A percentile compares a stretch with the other conserved stretches of the same genome.
phyloP scores from a whole-genome alignment of 2,113 vertebrate species.

The Brachyhypopomus gauderio region DNA sequence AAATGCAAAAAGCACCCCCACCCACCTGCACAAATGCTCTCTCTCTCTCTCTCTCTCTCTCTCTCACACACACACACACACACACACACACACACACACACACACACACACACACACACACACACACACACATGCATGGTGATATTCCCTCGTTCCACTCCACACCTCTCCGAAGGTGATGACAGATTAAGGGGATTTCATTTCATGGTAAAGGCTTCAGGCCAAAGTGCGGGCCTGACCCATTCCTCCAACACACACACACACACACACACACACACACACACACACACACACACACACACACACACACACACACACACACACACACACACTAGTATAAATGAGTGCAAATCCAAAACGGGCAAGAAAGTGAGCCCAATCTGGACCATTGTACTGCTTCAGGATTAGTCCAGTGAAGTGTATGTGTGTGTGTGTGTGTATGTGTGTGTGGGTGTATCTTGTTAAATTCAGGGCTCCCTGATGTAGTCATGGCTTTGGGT shows the following conservation, averaged over 20 bases:
- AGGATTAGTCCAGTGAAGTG: neutral
- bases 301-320: conserved; percentile 37
- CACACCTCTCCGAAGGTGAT: conserved; percentile 52
- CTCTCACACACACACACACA: neutral
- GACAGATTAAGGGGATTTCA: conserved; percentile 57
- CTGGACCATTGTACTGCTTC: too few species aligned
- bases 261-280: too few species aligned
- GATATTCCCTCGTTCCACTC: conserved; percentile 51
- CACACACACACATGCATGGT: conserved; percentile 19
- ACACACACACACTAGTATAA: conserved; percentile 43
- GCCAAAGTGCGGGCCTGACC: conserved; percentile 47
- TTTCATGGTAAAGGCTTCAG: conserved; percentile 55
- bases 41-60: too few species aligned
- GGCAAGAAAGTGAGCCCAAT: conserved; percentile 5
- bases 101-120: conserved; percentile 14
- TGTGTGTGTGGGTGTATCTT: conserved; percentile 13
- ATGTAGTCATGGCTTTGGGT: too few species aligned
- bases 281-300: too few species aligned
- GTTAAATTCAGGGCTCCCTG: too few species aligned
- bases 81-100: conserved; percentile 27
- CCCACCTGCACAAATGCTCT: conserved; percentile 1
- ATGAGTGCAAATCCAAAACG: conserved; percentile 17
- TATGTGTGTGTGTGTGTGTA: conserved; percentile 31
- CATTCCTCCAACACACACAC: conserved; percentile 34
- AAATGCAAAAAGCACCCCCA: neutral